A percentile compares a stretch with the other conserved stretches of the same genome.
Evolutionary conservation across 2,113 vertebrate genomes (phyloP).

Genomic region (Melanerpes formicivorus): DNA sequence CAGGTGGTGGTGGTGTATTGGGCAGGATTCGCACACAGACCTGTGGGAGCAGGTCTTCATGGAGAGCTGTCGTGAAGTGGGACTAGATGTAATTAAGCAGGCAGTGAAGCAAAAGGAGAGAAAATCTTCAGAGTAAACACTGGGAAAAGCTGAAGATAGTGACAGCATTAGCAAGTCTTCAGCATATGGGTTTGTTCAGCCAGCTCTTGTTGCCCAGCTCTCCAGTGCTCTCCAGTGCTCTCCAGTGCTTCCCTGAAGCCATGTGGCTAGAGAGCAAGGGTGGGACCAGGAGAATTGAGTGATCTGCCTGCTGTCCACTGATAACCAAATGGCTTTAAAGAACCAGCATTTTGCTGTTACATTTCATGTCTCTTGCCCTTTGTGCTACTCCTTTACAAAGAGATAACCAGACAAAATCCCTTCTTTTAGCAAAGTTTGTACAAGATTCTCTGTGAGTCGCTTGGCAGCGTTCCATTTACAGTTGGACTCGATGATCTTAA

Average conservation of each 20-base stretch:
- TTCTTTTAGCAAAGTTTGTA: not conserved
- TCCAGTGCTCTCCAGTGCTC: accelerated
- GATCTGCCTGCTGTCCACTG: not conserved
- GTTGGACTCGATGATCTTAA: not conserved
- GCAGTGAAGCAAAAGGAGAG: not conserved
- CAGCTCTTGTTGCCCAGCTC: not conserved
- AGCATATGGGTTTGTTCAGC: not conserved
- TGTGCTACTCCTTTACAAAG: not conserved
- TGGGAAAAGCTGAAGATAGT: not conserved
- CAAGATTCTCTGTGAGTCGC: not conserved
- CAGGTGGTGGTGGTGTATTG: not conserved
- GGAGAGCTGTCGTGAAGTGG: not conserved
- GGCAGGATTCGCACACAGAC: not conserved
- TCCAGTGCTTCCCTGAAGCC: not conserved
- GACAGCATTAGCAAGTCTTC: not conserved
- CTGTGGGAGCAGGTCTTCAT: not conserved
- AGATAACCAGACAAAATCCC: not conserved
- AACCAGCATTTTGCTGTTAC: not conserved
- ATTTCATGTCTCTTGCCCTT: not conserved
- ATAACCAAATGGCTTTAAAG: not conserved
- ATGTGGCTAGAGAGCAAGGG: not conserved
- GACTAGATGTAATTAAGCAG: not conserved
- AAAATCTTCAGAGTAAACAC: not conserved
- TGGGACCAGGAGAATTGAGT: not conserved
- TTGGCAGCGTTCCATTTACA: not conserved